Percentiles rank a stretch among this genome's conserved stretches.
Evolutionary conservation across 2,113 vertebrate species (phyloP).

Genomic region (Dryoscopus gambensis): DNA sequence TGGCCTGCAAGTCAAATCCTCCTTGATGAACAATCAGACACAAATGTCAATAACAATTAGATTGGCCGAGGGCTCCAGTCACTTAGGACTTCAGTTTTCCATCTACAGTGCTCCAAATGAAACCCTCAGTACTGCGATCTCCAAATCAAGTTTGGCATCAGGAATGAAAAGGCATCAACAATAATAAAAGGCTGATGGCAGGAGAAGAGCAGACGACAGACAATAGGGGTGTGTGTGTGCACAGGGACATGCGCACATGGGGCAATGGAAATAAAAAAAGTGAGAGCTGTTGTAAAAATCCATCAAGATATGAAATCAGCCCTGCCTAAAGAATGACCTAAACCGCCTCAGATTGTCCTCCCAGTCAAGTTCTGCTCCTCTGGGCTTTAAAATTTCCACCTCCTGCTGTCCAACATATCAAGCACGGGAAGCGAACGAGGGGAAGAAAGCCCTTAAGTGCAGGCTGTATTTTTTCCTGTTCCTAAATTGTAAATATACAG

Average conservation of each 20-base stretch:
- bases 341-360: neutral
- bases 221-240: neutral
- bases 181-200: constrained; percentile 71
- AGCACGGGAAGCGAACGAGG: neutral
- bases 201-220: constrained; percentile 43
- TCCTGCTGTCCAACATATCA: constrained; percentile 28
- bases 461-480: constrained; percentile 54
- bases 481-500: constrained; percentile 68
- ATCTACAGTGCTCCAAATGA: constrained; percentile 65
- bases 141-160: constrained; percentile 80
- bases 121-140: constrained; percentile 63
- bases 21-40: constrained; percentile 80
- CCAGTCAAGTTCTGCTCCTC: constrained; percentile 8
- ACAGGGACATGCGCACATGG: neutral
- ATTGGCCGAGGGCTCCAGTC: constrained; percentile 78
- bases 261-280: neutral
- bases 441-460: constrained; percentile 40
- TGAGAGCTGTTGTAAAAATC: constrained; percentile 7
- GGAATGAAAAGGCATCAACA: constrained; percentile 79
- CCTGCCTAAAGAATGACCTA: neutral
- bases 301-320: neutral
- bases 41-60: constrained; percentile 84
- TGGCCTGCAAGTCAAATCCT: constrained; percentile 67
- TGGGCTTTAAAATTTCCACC: constrained; percentile 38
- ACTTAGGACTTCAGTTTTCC: constrained; percentile 77